Base-by-base conservation (phyloP, 2,888 invertebrate species). In the Patella depressa region DNA sequence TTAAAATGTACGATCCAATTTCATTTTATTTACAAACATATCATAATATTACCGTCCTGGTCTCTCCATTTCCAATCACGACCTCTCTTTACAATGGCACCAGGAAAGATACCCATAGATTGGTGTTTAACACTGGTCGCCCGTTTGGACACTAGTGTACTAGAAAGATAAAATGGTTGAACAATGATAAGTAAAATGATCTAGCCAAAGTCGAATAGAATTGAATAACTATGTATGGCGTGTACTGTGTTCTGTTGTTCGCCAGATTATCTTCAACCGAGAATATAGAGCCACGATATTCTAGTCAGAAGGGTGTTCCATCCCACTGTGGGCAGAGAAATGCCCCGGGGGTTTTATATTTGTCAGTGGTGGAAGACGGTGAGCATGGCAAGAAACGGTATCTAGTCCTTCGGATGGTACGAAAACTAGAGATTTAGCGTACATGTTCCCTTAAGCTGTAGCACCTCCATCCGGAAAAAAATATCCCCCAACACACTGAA, bases 21-120 rank as follows among this genome's bases (percentile, higher is more conserved):
- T 45, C 45, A 45, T 45, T 45, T 45, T 4, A 34, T 29, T 4
- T 34, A 45, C 0, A 45, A 45, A 45, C 3, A 5, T 45, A 45
- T 45, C 3, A 5, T 45, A 45, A 45, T 45, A 45, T 17, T 65
- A 65, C 65, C 65, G 15, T 65, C 65, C 14, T 65, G 65, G 4
- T 65, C 24, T 19, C 3, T 24, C 65, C 65, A 65, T 19, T 24
- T 77, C 77, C 77, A 77, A 71, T 77, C 74, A 5, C 59, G 45
- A 9, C 77, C 77, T 19, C 77, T 70, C 53, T 74, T 70, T 9
- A 77, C 77, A 53, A 45, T 77, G 53, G 77, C 74, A 15, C 77
- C 77, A 9, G 77, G 77, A 65, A 77, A 77, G 11, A 77, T 74
- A 1, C 77, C 77, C 9, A 77, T 74, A 17, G 71, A 57, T 12